Evolutionary conservation across 2,113 vertebrate species (phyloP).

Genomic region (Zapus hudsonius): DNA sequence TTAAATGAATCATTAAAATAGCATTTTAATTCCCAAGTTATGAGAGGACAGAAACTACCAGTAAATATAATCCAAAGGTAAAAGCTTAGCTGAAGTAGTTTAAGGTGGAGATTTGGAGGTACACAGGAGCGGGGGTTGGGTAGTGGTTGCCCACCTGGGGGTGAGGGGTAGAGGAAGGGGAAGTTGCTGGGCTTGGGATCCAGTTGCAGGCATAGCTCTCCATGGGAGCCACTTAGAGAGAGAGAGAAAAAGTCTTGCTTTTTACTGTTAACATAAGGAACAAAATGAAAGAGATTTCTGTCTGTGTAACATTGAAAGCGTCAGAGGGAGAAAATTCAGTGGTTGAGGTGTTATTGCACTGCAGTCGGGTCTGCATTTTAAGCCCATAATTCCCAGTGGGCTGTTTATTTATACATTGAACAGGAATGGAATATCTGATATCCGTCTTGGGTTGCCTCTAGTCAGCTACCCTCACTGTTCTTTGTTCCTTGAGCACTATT

Average conservation of each 20-base stretch:
- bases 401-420: neutral
- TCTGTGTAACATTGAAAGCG: neutral
- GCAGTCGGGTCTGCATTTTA: neutral
- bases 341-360: neutral
- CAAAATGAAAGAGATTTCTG: slow-evolving; percentile 15
- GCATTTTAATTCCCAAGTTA: neutral
- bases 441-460: neutral
- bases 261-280: neutral
- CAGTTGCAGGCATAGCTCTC: neutral
- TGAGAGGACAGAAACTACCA: neutral
- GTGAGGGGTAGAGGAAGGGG: neutral
- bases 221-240: neutral
- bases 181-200: neutral
- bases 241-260: too few relatives aligned
- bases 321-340: neutral
- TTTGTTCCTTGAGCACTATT: slow-evolving; percentile 8
- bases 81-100: neutral
- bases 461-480: neutral
- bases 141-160: neutral
- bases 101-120: neutral
- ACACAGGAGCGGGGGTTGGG: neutral
- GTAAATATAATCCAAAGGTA: neutral
- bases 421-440: neutral
- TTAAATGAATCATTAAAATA: neutral
- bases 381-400: neutral